Percentiles rank a stretch among this genome's conserved stretches.
Conservation (phyloP, 92 coral and sea anemone species). For the Porites divaricata region DNA sequence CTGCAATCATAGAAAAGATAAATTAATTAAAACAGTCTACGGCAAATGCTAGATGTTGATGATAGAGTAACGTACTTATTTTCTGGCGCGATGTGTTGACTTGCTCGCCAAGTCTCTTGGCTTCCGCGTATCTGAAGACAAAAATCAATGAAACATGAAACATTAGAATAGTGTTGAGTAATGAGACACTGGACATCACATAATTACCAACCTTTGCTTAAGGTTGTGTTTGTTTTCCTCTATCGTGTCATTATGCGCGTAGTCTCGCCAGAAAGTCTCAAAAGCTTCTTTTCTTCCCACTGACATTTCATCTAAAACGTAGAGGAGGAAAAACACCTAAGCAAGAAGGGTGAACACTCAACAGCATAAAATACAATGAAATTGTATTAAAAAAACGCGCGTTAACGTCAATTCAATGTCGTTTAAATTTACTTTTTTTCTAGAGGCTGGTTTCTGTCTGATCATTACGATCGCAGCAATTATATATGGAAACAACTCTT, state of each 20-base stretch:
- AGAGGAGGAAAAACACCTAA: neutral
- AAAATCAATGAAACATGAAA: neutral
- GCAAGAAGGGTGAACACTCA: too few species aligned
- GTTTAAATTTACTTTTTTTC: too few species aligned
- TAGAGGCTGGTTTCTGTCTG: too few species aligned
- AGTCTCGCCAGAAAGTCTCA: slow-evolving; percentile 92
- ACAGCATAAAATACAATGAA: too few species aligned
- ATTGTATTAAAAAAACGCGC: too few species aligned
- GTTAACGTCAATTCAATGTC: too few species aligned
- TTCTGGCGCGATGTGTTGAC: slow-evolving; percentile 91
- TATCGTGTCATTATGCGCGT: slow-evolving; percentile 82
- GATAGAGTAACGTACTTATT: slow-evolving; percentile 69
- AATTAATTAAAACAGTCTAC: neutral
- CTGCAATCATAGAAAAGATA: slow-evolving; percentile 30
- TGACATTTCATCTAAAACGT: slow-evolving; percentile 89
- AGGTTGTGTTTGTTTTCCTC: slow-evolving; percentile 86
- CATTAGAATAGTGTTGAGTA: too few species aligned
- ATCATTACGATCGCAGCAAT: too few species aligned
- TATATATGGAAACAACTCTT: too few species aligned
- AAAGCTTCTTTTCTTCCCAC: slow-evolving; percentile 97
- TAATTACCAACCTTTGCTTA: slow-evolving; percentile 74
- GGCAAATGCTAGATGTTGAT: neutral
- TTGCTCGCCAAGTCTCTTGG: slow-evolving; percentile 93
- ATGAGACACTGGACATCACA: neutral
- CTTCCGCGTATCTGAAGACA: slow-evolving; percentile 88